A percentile compares a stretch with the other conserved stretches of the same genome.
phyloP scores from a whole-genome alignment of 2,113 vertebrate genomes.

The Megaceryle torquata region DNA sequence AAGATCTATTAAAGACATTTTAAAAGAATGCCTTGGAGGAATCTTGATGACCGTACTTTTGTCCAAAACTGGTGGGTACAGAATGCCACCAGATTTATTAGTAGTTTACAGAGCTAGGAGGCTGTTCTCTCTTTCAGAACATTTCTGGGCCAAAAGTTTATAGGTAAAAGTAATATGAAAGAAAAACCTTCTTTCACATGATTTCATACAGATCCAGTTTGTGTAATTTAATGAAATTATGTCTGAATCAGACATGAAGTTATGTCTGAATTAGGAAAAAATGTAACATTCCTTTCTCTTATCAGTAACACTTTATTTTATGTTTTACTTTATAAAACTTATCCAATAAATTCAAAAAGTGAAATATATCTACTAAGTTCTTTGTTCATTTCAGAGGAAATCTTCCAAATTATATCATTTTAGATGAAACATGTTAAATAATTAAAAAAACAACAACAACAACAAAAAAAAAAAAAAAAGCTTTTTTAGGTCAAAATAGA shows the following conservation, averaged over 20 bases:
- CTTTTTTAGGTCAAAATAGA: accelerated
- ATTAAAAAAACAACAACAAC: too few relatives aligned
- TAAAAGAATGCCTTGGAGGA: neutral
- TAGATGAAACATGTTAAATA: neutral
- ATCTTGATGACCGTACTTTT: neutral
- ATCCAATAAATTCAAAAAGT: neutral
- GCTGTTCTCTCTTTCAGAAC: neutral
- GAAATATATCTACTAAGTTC: neutral
- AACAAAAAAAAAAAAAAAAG: neutral
- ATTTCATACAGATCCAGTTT: neutral
- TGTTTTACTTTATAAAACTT: neutral
- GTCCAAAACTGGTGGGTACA: neutral
- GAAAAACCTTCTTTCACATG: neutral
- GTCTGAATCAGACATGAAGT: neutral
- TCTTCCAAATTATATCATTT: neutral
- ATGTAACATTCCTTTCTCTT: accelerated
- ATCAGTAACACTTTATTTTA: neutral
- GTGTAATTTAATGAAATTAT: neutral
- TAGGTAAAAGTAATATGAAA: neutral
- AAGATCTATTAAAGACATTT: neutral
- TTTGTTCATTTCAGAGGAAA: neutral
- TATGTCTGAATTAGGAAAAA: neutral
- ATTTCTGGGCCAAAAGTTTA: neutral
- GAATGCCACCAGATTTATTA: neutral
- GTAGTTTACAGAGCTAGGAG: neutral